Base-by-base conservation (phyloP, 2,797 vertebrate genomes). In the Chaunax sp. region DNA sequence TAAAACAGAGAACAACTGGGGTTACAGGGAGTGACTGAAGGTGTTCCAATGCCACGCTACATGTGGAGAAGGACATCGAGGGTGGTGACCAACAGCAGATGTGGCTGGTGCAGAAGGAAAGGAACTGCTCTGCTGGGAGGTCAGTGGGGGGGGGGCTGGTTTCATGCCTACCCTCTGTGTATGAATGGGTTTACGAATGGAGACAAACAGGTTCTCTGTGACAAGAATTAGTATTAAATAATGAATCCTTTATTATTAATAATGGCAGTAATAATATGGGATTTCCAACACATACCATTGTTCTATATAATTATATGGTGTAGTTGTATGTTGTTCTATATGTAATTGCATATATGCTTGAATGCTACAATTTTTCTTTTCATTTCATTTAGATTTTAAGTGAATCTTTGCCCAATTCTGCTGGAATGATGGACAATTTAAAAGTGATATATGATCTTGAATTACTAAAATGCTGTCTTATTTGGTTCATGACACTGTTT, bases 81-180 rank as follows among this genome's bases (percentile, higher is more conserved):
- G 61, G 33, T 43, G 46, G n/a, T 18, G 67, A 64, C 30, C 13
- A 37, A 6, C 37, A 43, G 66, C n/a, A 19, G 66, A 0, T 16
- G 52, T 11, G 18, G 41, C 40, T 14, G 23, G 2, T 43, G 43
- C 49, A 53, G 72, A 64, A 69, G 54, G 37, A 76, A 25, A 56
- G 20, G 38, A 55, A 15, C 28, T 9, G 43, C 37, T 47, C 41
- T 44, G 25, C 71, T 56, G 58, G 46, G 74, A 82, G 81, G 75
- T 75, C 61, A 76, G 78, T 78, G 75, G 12, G 26, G 0, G 75
- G 12, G 26, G 0, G 11, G 25, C 7, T 45, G 41, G 28, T 47
- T 61, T 60, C 46, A 72, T 50, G 69, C 35, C 60, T 46, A 50
- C 13, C 13, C 4, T 55, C 18, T 50, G 18, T 13, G 13, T 57